These are phyloP conservation scores for Mus caroli DNA, from an alignment of 2,797 vertebrate genomes.

Conservation along the genomic window DNA sequence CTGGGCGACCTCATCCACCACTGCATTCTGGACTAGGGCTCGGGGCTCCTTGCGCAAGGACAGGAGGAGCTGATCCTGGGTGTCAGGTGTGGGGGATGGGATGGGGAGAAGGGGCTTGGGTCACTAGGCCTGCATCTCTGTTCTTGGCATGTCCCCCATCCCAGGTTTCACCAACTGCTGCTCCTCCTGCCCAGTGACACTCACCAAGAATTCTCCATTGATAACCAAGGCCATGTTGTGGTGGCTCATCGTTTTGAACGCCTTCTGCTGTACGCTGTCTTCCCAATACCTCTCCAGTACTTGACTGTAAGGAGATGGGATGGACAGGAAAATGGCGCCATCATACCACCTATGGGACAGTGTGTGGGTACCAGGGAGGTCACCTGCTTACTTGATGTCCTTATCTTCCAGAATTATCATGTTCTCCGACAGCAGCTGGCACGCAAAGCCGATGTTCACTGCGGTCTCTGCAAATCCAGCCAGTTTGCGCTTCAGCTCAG, in stretches of 20 bases:
- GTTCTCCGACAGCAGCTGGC: conserved; percentile 92
- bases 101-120: accelerated
- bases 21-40: not conserved
- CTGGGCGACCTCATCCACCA: not conserved
- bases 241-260: not conserved
- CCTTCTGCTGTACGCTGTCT: conserved; percentile 45
- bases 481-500: not conserved
- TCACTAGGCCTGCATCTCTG: not conserved
- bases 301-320: conserved; percentile 67
- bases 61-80: conserved; percentile 75
- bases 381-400: conserved; percentile 91
- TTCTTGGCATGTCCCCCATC: not conserved
- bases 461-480: conserved; percentile 92
- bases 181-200: conserved; percentile 2
- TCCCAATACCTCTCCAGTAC: conserved; percentile 84
- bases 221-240: conserved; percentile 86
- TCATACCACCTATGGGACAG: not conserved
- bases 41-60: conserved; percentile 38
- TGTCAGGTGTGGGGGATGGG: not conserved
- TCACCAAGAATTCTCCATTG: conserved; percentile 88
- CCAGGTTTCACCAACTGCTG: accelerated
- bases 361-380: not conserved
- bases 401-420: conserved; percentile 93
- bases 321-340: not conserved
- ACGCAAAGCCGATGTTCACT: conserved; percentile 95